Conservation (phyloP, 2,888 invertebrate genomes). For the Portevinia maculata region DNA sequence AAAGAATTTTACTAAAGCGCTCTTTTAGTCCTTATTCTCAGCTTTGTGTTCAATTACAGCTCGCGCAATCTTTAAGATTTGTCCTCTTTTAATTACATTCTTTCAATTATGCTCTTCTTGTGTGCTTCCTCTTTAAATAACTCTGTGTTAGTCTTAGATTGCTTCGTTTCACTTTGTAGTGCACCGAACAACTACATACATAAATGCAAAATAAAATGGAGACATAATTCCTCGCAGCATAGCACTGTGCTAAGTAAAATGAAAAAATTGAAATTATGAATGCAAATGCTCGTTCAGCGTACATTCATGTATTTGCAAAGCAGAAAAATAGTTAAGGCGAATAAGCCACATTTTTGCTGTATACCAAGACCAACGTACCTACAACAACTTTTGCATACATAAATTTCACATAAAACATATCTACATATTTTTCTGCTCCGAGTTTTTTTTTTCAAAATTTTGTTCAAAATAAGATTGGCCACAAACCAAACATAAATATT, state of each 20-base stretch:
- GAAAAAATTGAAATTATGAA: constrained; percentile 13
- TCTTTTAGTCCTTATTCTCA: no score
- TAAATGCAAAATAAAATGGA: constrained; percentile 26
- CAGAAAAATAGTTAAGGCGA: constrained; percentile 35
- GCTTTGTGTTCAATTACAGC: no score
- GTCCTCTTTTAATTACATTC: constrained; percentile 33
- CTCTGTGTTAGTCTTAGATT: neutral
- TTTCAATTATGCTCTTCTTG: constrained; percentile 21
- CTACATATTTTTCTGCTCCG: neutral
- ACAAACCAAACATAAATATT: constrained; percentile 44
- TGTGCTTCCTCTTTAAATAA: neutral
- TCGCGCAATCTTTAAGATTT: neutral
- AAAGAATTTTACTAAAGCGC: no score
- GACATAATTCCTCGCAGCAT: constrained; percentile 31
- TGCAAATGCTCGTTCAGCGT: constrained; percentile 9
- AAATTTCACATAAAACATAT: neutral
- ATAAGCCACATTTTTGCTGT: constrained; percentile 3
- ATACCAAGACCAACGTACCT: no score
- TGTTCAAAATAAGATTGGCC: neutral
- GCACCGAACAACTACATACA: constrained; percentile 6
- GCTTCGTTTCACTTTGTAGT: constrained; percentile 18
- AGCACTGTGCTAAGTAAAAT: neutral
- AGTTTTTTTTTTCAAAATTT: constrained; percentile 19
- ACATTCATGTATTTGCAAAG: constrained; percentile 29
- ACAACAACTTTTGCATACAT: neutral